A percentile compares a stretch with the other conserved stretches of the same genome.
Evolutionary conservation across 2,888 invertebrate species (phyloP).

Genomic region (Spialia ferax): DNA sequence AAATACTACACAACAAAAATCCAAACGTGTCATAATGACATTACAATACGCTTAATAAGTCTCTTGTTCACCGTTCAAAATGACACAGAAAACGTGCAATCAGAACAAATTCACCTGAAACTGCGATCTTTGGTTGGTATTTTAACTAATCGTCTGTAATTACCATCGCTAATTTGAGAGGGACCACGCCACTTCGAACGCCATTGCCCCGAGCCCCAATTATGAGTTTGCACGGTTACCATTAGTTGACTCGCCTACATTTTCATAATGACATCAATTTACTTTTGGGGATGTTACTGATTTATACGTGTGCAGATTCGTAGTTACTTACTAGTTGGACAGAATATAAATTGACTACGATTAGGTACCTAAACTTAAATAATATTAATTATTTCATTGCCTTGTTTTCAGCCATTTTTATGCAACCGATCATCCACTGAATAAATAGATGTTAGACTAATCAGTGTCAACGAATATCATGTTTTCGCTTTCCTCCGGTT

Average conservation of each 20-base stretch:
- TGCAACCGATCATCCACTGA: too few species aligned
- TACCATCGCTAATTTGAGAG: slow-evolving; percentile 44
- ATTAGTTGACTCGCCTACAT: slow-evolving; percentile 59
- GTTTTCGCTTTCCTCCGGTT: too few species aligned
- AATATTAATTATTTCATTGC: too few species aligned
- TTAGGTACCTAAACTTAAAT: too few species aligned
- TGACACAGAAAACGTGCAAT: slow-evolving; percentile 1
- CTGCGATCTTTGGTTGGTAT: slow-evolving; percentile 27
- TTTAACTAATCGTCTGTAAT: slow-evolving; percentile 44
- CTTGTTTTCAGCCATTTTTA: too few species aligned
- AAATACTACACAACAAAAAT: too few species aligned
- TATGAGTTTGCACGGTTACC: slow-evolving; percentile 57
- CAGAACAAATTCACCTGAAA: slow-evolving; percentile 19
- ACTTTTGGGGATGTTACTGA: slow-evolving; percentile 43
- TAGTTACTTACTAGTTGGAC: too few species aligned
- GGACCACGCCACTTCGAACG: slow-evolving; percentile 46
- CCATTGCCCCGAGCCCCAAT: slow-evolving; percentile 51
- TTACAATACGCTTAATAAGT: neutral
- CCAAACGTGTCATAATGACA: too few species aligned
- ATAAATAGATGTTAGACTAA: too few species aligned
- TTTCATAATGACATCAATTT: slow-evolving; percentile 63
- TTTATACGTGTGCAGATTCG: neutral
- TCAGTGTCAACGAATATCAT: too few species aligned
- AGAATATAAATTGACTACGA: too few species aligned
- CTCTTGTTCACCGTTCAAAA: neutral